Base-by-base conservation (phyloP, 1,140 invertebrate species). In the Helicoverpa armigera region DNA sequence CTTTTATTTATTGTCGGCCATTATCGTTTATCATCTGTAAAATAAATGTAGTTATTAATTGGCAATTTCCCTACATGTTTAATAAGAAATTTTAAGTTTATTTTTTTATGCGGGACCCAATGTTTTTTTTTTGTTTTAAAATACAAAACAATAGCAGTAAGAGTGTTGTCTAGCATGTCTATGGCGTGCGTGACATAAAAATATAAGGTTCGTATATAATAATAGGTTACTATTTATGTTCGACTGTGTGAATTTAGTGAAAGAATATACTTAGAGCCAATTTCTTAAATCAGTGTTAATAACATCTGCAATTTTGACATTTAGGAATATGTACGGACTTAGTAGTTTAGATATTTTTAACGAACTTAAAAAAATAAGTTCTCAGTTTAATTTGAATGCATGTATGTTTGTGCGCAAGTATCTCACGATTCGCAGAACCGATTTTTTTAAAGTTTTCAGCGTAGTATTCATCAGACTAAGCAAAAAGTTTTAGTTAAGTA, bases 111-210 rank as follows among this genome's bases (percentile, higher is more conserved):
- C 58, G 12, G 73, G 63, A 76, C 73, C 60, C 16, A 11, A 29
- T 63, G 16, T 50, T 51, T 61, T 63, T n/a, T 56, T 29, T 51
- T 76, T n/a, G 51, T 18, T 18, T 51, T 76, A 29, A n/a, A 48
- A 63, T 51, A 16, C n/a, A 43, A 63, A 53, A 76, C 58, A 76
- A 76, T 76, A 12, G 31, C 13, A 12, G 70, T 18, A 53, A n/a
- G 43, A 12, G 16, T 31, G 43, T 63, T 76, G 29, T 65, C 67
- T 65, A 65, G 60, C 75, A 61, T 77, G 75, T 77, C 4, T 63
- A 43, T 77, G 58, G 18, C 54, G 61, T 77, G 75, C 75, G 75
- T 77, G 75, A 65, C 50, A 43, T 77, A 67, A 43, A 61, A 60
- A 65, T 77, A 31, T 63, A 50, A 63, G 65, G 9, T 51, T 23